A percentile compares a stretch with the other conserved stretches of the same genome.
phyloP scores from a whole-genome alignment of 2,797 vertebrate genomes.

The Acrocephalus scirpaceus region DNA sequence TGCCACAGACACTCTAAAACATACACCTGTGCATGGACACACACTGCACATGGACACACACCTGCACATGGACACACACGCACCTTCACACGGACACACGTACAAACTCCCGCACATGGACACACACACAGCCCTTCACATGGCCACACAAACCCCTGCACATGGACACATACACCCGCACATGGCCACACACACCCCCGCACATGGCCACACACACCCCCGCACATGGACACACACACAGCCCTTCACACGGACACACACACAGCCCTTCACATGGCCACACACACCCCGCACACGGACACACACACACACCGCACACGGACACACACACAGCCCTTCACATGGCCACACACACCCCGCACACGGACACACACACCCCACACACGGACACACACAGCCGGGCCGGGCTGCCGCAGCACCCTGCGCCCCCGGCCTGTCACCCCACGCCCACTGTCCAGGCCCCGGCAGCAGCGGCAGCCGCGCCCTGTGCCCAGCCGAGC shows the following conservation, averaged over 20 bases:
- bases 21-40: no score
- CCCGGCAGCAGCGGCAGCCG: neutral
- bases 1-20: neutral
- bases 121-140: neutral
- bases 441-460: neutral
- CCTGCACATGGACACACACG: neutral
- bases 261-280: neutral
- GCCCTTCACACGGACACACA: neutral
- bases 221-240: no score
- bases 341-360: neutral
- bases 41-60: neutral
- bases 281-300: neutral
- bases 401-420: no score
- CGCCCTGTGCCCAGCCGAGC: neutral
- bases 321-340: neutral
- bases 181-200: neutral
- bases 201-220: neutral
- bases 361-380: neutral
- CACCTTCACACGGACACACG: neutral
- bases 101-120: no score
- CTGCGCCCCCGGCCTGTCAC: neutral
- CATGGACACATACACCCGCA: fast-evolving
- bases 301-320: fast-evolving
- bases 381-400: no score
- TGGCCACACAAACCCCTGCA: neutral